Evolutionary conservation across 2,888 invertebrate species (phyloP).

Genomic region (Amaurobius ferox): DNA sequence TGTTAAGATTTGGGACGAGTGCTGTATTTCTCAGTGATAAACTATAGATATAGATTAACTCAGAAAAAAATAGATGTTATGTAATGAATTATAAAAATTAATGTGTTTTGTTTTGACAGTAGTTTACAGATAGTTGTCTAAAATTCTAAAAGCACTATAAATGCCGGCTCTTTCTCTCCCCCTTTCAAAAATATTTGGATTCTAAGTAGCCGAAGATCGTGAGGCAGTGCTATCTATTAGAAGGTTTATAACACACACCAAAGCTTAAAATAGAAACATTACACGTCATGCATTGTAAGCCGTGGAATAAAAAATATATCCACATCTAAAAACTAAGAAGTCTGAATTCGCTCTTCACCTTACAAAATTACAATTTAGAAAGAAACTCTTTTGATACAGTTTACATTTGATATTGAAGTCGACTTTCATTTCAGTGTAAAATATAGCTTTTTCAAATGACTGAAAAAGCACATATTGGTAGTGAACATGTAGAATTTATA

Average conservation of each 20-base stretch:
- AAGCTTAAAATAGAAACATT: constrained; percentile 44
- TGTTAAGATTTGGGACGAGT: too few species aligned
- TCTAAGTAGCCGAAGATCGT: constrained; percentile 17
- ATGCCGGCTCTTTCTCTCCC: constrained; percentile 15
- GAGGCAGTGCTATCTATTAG: constrained; percentile 67
- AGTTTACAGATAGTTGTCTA: constrained; percentile 34
- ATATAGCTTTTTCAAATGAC: background rate
- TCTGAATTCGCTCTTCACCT: constrained; percentile 4
- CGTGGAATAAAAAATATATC: constrained; percentile 59
- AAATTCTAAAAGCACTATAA: constrained; percentile 58
- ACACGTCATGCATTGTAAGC: constrained; percentile 53
- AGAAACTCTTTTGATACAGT: background rate
- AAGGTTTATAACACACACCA: constrained; percentile 38
- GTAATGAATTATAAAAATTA: constrained; percentile 46
- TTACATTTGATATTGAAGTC: background rate
- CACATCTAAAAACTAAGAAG: constrained; percentile 33
- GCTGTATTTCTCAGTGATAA: background rate
- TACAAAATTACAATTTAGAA: constrained; percentile 10
- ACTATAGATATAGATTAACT: background rate
- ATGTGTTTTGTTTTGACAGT: constrained; percentile 35
- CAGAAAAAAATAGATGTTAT: background rate
- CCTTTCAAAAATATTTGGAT: constrained; percentile 49
- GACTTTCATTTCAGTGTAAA: background rate
- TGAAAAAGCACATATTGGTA: constrained; percentile 1
- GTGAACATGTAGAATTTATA: background rate